Evolutionary conservation across 2,113 vertebrate genomes (phyloP).

Genomic region (Perognathus longimembris): DNA sequence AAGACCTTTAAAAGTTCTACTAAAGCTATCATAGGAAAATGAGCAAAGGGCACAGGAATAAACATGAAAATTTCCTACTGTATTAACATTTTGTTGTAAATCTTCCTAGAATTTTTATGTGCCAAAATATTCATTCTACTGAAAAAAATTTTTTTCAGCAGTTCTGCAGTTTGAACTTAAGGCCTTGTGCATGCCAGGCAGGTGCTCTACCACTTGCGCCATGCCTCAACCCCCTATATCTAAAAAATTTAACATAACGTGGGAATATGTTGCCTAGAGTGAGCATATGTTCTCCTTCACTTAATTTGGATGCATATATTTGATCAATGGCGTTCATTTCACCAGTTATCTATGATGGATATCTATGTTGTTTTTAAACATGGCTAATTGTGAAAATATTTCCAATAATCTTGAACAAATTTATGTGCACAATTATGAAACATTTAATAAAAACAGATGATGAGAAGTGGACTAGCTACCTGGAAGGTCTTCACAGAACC

Average conservation of each 20-base stretch:
- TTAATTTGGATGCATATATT: background rate
- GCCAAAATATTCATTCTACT: background rate
- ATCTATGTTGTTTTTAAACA: background rate
- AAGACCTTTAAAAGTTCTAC: background rate
- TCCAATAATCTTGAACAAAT: conserved; percentile 28
- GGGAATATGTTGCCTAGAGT: background rate
- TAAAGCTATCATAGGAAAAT: background rate
- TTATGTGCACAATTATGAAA: background rate
- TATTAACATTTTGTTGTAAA: conserved; percentile 2
- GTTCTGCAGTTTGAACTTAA: too few species aligned
- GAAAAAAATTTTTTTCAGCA: too few species aligned
- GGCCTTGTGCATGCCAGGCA: too few species aligned
- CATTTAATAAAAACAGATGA: background rate
- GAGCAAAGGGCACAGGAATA: background rate
- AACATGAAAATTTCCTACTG: background rate
- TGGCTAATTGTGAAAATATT: background rate
- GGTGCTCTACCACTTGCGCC: too few species aligned
- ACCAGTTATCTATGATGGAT: background rate
- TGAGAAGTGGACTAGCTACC: background rate
- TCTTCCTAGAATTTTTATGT: background rate
- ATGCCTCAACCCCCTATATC: too few species aligned
- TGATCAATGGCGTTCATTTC: background rate
- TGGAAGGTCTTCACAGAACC: background rate
- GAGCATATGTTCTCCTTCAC: background rate
- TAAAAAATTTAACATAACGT: background rate